Percentiles rank a stretch among this genome's conserved stretches.
These are phyloP conservation scores for Pseudolycoriella hygida DNA, from an alignment of 2,888 invertebrate genomes.

Conservation along the genomic window DNA sequence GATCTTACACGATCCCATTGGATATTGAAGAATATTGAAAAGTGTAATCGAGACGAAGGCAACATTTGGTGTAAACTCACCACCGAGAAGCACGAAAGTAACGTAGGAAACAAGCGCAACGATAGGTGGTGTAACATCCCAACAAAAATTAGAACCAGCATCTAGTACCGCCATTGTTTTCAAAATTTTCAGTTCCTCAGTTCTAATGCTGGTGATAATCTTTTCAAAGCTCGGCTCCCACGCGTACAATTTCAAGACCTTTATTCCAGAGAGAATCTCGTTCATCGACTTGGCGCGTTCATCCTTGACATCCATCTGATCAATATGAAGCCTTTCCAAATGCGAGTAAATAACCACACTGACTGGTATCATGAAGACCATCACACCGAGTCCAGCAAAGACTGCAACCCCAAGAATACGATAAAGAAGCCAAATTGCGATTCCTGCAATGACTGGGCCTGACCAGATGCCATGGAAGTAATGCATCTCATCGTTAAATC, in stretches of 20 bases:
- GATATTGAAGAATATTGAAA: slow-evolving; percentile 35
- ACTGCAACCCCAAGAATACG: slow-evolving; percentile 21
- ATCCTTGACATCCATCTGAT: slow-evolving; percentile 33
- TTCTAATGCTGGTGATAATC: slow-evolving; percentile 35
- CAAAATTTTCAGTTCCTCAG: slow-evolving; percentile 36
- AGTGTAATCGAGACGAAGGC: slow-evolving; percentile 39
- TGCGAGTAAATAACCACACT: slow-evolving; percentile 24
- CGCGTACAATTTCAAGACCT: slow-evolving; percentile 31
- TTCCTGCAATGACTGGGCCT: slow-evolving; percentile 25
- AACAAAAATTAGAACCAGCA: slow-evolving; percentile 35
- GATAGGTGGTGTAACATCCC: slow-evolving; percentile 42
- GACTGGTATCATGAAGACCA: slow-evolving; percentile 34
- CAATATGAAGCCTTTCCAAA: slow-evolving; percentile 18
- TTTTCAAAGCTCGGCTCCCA: slow-evolving; percentile 41
- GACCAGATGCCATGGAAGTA: slow-evolving; percentile 18
- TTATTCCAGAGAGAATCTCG: slow-evolving; percentile 32
- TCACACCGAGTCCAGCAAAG: slow-evolving; percentile 34
- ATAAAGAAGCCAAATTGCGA: slow-evolving; percentile 22
- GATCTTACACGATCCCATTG: neutral
- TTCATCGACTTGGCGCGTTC: slow-evolving; percentile 31
- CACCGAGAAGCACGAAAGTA: slow-evolving; percentile 25
- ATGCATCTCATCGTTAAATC: slow-evolving; percentile 14
- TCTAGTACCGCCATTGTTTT: slow-evolving; percentile 35
- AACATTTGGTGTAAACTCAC: slow-evolving; percentile 30
- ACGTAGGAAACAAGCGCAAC: slow-evolving; percentile 25